Evolutionary conservation across 2,113 vertebrate species (phyloP).

Genomic region (Hemibagrus wyckioides): DNA sequence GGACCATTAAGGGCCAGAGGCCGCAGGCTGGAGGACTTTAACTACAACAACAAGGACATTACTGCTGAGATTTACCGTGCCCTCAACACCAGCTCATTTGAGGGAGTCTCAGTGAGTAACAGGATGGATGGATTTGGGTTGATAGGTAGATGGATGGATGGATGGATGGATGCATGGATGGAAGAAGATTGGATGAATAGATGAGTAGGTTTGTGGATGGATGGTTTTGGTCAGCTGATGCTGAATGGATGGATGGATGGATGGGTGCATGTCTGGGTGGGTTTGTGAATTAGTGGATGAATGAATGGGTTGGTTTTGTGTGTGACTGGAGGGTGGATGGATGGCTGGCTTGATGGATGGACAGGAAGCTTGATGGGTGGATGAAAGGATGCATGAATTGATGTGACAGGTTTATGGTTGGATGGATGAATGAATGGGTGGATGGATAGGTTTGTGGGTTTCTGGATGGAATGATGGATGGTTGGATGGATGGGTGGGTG

Average conservation of each 20-base stretch:
- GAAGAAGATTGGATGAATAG: background rate
- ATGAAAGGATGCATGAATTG: background rate
- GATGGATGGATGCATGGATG: background rate
- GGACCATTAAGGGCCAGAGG: conserved; percentile 82
- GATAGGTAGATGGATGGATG: background rate
- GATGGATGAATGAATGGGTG: background rate
- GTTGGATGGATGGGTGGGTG: background rate
- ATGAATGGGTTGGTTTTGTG: background rate
- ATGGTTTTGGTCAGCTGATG: background rate
- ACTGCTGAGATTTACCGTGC: conserved; percentile 92
- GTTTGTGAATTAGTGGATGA: background rate
- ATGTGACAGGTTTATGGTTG: background rate
- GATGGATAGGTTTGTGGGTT: background rate
- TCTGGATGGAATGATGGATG: background rate
- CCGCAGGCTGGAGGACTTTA: conserved; percentile 88
- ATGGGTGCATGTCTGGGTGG: too few relatives aligned
- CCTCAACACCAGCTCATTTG: conserved; percentile 94
- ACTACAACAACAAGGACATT: conserved; percentile 95
- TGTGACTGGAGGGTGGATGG: background rate
- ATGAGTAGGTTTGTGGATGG: background rate
- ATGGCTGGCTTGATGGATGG: background rate
- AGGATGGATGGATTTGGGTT: background rate
- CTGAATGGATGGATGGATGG: background rate
- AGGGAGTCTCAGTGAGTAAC: conserved; percentile 89
- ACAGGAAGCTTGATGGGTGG: background rate